A percentile compares a stretch with the other conserved stretches of the same genome.
phyloP scores from a whole-genome alignment of 2,888 invertebrate species.

The Oxytorus armatus region DNA sequence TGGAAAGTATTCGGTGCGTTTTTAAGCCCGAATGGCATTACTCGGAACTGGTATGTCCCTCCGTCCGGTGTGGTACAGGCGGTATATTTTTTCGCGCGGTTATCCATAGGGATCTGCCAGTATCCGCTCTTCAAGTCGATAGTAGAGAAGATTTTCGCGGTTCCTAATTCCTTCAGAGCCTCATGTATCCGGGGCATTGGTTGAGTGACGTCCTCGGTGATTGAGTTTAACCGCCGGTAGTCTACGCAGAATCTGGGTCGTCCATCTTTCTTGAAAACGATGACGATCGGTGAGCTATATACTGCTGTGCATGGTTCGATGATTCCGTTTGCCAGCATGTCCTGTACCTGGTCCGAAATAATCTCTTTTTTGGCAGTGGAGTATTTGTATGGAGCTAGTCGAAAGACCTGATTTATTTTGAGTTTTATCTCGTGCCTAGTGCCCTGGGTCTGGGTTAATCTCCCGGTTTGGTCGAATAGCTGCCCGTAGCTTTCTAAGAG shows the following conservation, averaged over 20 bases:
- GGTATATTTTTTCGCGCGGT: conserved; percentile 67
- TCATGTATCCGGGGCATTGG: conserved; percentile 55
- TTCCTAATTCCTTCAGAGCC: conserved; percentile 68
- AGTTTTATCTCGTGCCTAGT: conserved; percentile 47
- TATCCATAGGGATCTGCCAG: conserved; percentile 76
- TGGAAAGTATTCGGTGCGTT: conserved; percentile 75
- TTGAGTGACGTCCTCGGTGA: no score
- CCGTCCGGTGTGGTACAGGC: conserved; percentile 75
- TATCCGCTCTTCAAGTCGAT: conserved; percentile 76
- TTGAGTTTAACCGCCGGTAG: neutral
- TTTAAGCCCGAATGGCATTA: conserved; percentile 75
- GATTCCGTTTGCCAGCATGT: conserved; percentile 67
- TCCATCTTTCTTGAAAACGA: conserved; percentile 23
- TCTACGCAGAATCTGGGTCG: conserved; percentile 1
- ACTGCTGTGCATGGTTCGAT: conserved; percentile 63
- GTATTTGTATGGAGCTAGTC: conserved; percentile 36
- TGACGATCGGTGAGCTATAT: conserved; percentile 63
- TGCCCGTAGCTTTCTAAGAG: neutral
- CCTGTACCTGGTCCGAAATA: conserved; percentile 54
- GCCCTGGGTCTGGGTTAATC: neutral
- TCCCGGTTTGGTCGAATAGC: neutral
- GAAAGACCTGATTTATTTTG: conserved; percentile 26
- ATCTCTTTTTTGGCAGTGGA: conserved; percentile 38
- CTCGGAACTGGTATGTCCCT: conserved; percentile 73
- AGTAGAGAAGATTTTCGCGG: conserved; percentile 73